A percentile compares a stretch with the other conserved stretches of the same genome.
These are phyloP conservation scores for Portevinia maculata DNA, from an alignment of 2,888 invertebrate genomes.

Conservation along the genomic window DNA sequence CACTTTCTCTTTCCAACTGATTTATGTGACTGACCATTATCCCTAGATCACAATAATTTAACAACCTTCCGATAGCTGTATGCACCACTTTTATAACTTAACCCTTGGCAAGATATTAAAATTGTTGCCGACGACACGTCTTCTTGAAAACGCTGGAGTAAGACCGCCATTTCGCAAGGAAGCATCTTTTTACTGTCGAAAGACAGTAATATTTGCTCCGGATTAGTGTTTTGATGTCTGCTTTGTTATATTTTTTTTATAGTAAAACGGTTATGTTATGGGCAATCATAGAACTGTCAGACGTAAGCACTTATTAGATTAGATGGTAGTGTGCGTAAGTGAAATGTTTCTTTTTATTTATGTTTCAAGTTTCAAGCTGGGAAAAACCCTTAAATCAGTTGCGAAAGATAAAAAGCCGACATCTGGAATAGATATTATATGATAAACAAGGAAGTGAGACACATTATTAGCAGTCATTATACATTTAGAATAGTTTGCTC, in stretches of 20 bases:
- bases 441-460: background rate
- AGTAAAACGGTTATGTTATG: conserved; percentile 53
- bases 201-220: conserved; percentile 55
- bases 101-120: conserved; percentile 69
- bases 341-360: background rate
- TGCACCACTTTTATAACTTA: conserved; percentile 63
- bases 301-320: conserved; percentile 69
- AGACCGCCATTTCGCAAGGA: conserved; percentile 49
- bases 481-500: too few relatives aligned
- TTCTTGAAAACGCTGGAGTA: background rate
- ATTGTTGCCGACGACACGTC: conserved; percentile 12
- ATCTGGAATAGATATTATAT: too few relatives aligned
- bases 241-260: conserved; percentile 67
- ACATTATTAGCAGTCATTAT: too few relatives aligned
- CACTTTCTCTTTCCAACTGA: conserved; percentile 41
- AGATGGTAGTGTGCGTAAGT: conserved; percentile 17
- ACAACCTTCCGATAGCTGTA: conserved; percentile 56
- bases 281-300: conserved; percentile 52
- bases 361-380: background rate
- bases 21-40: conserved; percentile 68
- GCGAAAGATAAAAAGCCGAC: too few relatives aligned
- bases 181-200: conserved; percentile 66
- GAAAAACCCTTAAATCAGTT: background rate
- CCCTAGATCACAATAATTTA: conserved; percentile 46
- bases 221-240: conserved; percentile 70